phyloP scores from a whole-genome alignment of 2,888 invertebrate species.

The Trachelus stipa region DNA sequence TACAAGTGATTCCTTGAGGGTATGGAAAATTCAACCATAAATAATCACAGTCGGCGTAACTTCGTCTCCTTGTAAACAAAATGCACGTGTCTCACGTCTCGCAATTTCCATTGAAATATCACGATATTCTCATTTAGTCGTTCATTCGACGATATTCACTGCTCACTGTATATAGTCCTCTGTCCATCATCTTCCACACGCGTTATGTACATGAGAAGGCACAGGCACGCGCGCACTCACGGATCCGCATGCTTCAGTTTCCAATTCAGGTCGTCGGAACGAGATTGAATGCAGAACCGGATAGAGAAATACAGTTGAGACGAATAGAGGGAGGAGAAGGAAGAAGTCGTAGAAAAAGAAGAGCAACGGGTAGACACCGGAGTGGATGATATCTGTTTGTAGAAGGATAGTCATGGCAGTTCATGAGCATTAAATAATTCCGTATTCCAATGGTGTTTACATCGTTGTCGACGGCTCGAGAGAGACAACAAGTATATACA shows the following conservation, averaged over 20 bases:
- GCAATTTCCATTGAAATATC: not conserved
- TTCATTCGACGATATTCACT: not conserved
- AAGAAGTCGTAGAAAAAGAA: not conserved
- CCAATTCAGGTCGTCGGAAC: not conserved
- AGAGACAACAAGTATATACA: not conserved
- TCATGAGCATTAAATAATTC: not conserved
- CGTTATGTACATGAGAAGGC: not conserved
- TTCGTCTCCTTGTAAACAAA: not conserved
- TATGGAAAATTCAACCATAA: constrained; percentile 8
- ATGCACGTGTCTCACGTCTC: not conserved
- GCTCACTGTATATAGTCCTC: not conserved
- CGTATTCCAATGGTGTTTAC: not conserved
- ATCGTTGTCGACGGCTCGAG: not conserved
- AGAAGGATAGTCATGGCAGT: not conserved
- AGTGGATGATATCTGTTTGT: not conserved
- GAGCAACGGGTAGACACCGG: not conserved
- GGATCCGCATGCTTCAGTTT: not conserved
- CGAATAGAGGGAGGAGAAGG: not conserved
- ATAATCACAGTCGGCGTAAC: constrained; percentile 1
- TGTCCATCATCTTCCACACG: not conserved
- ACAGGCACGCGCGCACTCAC: not conserved
- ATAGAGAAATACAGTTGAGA: not conserved
- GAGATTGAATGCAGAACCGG: not conserved
- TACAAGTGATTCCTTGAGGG: not conserved
- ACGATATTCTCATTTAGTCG: not conserved